Conservation (phyloP, 2,113 vertebrate genomes). For the Astur gentilis region DNA sequence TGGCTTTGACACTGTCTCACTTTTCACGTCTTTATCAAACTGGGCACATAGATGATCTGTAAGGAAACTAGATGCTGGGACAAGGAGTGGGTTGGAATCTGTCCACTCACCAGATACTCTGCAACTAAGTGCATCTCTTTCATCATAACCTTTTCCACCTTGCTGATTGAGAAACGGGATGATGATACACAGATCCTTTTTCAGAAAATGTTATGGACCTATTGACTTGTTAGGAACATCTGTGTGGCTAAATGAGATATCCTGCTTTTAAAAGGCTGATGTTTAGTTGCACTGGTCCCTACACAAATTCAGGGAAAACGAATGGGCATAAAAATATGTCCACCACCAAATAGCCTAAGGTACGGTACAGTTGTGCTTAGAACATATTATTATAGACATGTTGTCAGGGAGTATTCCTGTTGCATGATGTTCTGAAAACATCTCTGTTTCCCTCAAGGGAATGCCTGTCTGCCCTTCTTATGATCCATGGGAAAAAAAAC, state of each 20-base stretch:
- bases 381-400: slow-evolving; percentile 33
- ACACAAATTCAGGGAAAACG: not conserved
- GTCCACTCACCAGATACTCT: not conserved
- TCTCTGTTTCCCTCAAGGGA: slow-evolving; percentile 47
- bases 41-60: not conserved
- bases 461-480: slow-evolving; percentile 40
- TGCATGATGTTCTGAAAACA: slow-evolving; percentile 55
- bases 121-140: slow-evolving; percentile 32
- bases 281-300: not conserved
- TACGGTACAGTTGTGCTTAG: slow-evolving; percentile 1
- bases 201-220: not conserved
- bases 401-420: slow-evolving; percentile 53
- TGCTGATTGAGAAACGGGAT: slow-evolving; percentile 3
- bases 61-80: not conserved
- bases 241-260: not conserved
- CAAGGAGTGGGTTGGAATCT: not conserved
- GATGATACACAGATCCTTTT: slow-evolving; percentile 6
- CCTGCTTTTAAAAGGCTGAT: not conserved
- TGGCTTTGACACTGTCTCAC: not conserved
- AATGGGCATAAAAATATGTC: slow-evolving; percentile 7
- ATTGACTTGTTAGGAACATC: not conserved
- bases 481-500: slow-evolving; percentile 44
- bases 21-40: not conserved
- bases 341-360: slow-evolving; percentile 20
- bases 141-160: slow-evolving; percentile 19